Base-by-base conservation (phyloP, 2,797 vertebrate genomes). In the Gallinago solitaria region DNA sequence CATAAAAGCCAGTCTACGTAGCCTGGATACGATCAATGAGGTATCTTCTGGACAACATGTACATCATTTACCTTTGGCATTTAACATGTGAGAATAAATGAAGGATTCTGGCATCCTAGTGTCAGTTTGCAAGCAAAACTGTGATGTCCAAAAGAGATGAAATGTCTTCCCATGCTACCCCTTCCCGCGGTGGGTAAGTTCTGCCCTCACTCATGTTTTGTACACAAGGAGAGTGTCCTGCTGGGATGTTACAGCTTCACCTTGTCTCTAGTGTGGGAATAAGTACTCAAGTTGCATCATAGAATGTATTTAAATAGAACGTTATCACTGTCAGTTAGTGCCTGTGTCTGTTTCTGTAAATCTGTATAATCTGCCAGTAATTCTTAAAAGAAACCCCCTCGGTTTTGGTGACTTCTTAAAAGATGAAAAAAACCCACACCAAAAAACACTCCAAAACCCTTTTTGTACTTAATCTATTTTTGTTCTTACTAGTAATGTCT, bases 381-480 rank as follows among this genome's bases (percentile, higher is more conserved):
- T n/a, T 61, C 17, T 75, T 65, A 27, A 91, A 68, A 80, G 9
- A 87, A 45, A 2, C 3, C 8, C 1, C 6, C 8, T 53, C 32
- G 6, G 11, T 41, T 64, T 41, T 83, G 3, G 11, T 51, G 28
- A 73, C 16, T 64, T 64, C 33, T 84, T 69, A 74, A 59, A 85
- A 50, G n/a, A 57, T 12, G 5, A 30, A 24, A 48, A 41, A 53
- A 16, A 14, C 48, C 11, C 12, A 14, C 3, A 43, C 16, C 41
- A 43, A 43, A 43, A 0, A 4, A 0, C 16, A 20, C 2, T 11
- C 5, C 2, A 7, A 87, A 87, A 2, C 2, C 2, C 3, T n/a
- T 43, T 90, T 4, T 19, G 7, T 32, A n/a, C 68, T 81, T 76
- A 33, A 48, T 33, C 1, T 32, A 7, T 69, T 43, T 79, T 74